Conservation (phyloP, 23 tunicate species). For the Clavelina lepadiformis region DNA sequence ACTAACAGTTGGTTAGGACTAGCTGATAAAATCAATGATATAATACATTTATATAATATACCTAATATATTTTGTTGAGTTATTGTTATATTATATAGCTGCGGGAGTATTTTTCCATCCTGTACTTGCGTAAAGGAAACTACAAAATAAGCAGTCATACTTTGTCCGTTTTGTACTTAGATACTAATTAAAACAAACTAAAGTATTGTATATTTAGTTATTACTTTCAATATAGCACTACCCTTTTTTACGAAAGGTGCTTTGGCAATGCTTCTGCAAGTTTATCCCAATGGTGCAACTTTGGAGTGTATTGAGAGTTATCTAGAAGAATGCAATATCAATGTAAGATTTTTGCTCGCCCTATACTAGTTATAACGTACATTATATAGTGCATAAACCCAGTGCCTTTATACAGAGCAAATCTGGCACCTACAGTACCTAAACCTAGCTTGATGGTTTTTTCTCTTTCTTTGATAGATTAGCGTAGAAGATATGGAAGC, state of each 20-base stretch:
- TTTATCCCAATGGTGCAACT: slow-evolving; percentile 11
- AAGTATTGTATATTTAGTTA: too few relatives aligned
- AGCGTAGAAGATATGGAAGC: slow-evolving; percentile 2
- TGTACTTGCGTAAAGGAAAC: background rate
- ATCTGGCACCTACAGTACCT: too few relatives aligned
- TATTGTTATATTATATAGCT: background rate
- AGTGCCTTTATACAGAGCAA: too few relatives aligned
- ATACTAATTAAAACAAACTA: too few relatives aligned
- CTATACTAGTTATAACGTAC: too few relatives aligned
- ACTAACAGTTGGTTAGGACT: too few relatives aligned
- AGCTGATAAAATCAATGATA: too few relatives aligned
- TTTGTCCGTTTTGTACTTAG: too few relatives aligned
- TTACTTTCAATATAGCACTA: background rate
- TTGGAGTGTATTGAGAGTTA: slow-evolving; percentile 9
- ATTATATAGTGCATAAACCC: too few relatives aligned
- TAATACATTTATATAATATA: too few relatives aligned
- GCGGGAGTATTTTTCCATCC: background rate
- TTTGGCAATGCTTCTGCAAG: slow-evolving; percentile 1
- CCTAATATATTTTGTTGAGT: slow-evolving; percentile 19
- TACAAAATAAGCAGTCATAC: too few relatives aligned
- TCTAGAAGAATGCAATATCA: background rate
- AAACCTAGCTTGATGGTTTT: too few relatives aligned
- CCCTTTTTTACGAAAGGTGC: background rate
- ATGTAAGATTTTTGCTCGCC: background rate
- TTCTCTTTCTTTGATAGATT: background rate